These are phyloP conservation scores for Didymodactylos carnosus DNA, from an alignment of 2,888 invertebrate genomes.

Conservation along the genomic window DNA sequence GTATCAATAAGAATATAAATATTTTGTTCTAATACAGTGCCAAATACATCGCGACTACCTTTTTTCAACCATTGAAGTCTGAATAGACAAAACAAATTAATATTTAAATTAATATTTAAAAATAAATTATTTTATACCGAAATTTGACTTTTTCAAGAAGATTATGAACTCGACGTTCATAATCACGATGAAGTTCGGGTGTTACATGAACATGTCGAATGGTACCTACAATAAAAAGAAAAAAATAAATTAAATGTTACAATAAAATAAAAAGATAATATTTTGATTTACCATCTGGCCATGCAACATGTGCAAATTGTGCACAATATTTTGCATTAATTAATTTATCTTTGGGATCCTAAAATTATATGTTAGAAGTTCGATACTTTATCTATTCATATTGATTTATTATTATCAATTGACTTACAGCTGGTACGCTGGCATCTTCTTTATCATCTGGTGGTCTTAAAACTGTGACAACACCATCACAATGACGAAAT, in stretches of 20 bases:
- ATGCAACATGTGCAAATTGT: conserved; percentile 30
- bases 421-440: not conserved
- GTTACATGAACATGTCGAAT: conserved; percentile 33
- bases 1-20: conserved; percentile 33
- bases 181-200: conserved; percentile 25
- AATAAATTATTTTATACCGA: not conserved
- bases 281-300: conserved; percentile 32
- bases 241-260: too few species aligned
- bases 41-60: conserved; percentile 33
- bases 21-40: conserved; percentile 32
- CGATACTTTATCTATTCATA: not conserved
- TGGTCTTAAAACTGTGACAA: conserved; percentile 25
- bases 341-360: conserved; percentile 25
- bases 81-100: not conserved
- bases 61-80: conserved; percentile 32
- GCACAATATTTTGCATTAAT: conserved; percentile 34
- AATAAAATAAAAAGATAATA: too few species aligned
- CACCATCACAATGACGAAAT: conserved; percentile 32
- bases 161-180: not conserved
- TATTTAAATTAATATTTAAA: too few species aligned
- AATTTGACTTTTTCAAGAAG: not conserved
- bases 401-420: not conserved
- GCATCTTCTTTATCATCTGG: conserved; percentile 19
- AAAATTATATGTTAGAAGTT: not conserved
- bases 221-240: too few species aligned